A percentile compares a stretch with the other conserved stretches of the same genome.
These are phyloP conservation scores for Myotis lucifugus DNA, from an alignment of 2,113 vertebrate genomes.

Conservation along the genomic window DNA sequence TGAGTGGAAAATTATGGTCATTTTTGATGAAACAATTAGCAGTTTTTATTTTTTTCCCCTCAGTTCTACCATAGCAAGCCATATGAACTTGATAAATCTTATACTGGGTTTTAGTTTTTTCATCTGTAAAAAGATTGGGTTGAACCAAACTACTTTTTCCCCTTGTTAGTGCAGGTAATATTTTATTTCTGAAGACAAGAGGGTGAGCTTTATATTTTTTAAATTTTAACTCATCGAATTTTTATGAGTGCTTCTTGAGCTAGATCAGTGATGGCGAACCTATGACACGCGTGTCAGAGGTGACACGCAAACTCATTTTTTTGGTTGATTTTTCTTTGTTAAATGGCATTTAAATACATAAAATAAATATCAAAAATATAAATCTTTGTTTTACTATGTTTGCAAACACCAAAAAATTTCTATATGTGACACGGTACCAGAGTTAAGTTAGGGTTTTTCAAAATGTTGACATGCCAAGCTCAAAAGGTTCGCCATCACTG, in stretches of 20 bases:
- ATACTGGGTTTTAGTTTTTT: slow-evolving; percentile 47
- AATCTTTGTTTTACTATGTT: too few relatives aligned
- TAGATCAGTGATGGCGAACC: too few relatives aligned
- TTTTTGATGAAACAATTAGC: slow-evolving; percentile 53
- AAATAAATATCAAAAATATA: too few relatives aligned
- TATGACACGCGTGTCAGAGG: too few relatives aligned
- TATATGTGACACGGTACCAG: too few relatives aligned
- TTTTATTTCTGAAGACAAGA: slow-evolving; percentile 62
- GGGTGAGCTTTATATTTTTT: neutral
- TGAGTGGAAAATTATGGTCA: slow-evolving; percentile 44
- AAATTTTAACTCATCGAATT: neutral
- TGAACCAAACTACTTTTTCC: slow-evolving; percentile 41
- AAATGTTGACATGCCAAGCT: too few relatives aligned
- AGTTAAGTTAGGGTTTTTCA: too few relatives aligned
- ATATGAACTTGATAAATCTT: slow-evolving; percentile 47
- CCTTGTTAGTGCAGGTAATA: slow-evolving; percentile 37
- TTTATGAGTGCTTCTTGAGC: slow-evolving; percentile 46
- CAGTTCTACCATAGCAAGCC: slow-evolving; percentile 16
- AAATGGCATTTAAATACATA: too few relatives aligned
- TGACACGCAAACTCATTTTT: too few relatives aligned
- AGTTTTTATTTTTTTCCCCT: neutral
- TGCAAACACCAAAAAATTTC: too few relatives aligned
- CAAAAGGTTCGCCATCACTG: too few relatives aligned
- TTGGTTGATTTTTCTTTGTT: too few relatives aligned
- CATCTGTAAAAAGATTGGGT: slow-evolving; percentile 42